A percentile compares a stretch with the other conserved stretches of the same genome.
phyloP scores from a whole-genome alignment of 2,113 vertebrate genomes.

The Oenanthe oenanthe region DNA sequence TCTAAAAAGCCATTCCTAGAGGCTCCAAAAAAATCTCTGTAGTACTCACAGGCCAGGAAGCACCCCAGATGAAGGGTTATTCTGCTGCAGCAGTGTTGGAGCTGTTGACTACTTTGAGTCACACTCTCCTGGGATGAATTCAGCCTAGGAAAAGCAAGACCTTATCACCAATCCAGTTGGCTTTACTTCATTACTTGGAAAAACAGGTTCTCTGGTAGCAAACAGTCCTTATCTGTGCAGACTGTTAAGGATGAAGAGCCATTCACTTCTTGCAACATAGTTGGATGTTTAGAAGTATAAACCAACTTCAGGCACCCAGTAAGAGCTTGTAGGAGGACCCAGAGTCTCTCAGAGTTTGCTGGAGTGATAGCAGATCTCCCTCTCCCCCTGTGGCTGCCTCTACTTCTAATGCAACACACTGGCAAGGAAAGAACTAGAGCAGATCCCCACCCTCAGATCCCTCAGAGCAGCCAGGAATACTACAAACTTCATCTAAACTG shows the following conservation, averaged over 20 bases:
- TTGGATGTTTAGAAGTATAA: constrained; percentile 19
- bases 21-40: neutral
- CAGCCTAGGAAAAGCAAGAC: neutral
- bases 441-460: neutral
- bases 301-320: constrained; percentile 33
- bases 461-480: neutral
- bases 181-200: neutral
- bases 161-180: neutral
- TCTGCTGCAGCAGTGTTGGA: neutral
- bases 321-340: constrained; percentile 53
- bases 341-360: neutral
- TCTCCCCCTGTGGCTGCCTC: neutral
- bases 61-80: neutral
- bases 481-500: neutral
- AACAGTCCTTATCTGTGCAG: neutral
- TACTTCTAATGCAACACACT: neutral
- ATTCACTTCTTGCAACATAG: constrained; percentile 24
- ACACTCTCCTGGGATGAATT: neutral
- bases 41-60: constrained; percentile 48
- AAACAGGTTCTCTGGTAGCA: constrained; percentile 20
- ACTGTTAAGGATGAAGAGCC: neutral
- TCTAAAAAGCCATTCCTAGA: neutral
- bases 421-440: neutral
- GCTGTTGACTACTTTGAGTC: neutral
- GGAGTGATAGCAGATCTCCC: constrained; percentile 24